These are phyloP conservation scores for Diachrysia chrysitis DNA, from an alignment of 2,888 invertebrate species.

Conservation along the genomic window DNA sequence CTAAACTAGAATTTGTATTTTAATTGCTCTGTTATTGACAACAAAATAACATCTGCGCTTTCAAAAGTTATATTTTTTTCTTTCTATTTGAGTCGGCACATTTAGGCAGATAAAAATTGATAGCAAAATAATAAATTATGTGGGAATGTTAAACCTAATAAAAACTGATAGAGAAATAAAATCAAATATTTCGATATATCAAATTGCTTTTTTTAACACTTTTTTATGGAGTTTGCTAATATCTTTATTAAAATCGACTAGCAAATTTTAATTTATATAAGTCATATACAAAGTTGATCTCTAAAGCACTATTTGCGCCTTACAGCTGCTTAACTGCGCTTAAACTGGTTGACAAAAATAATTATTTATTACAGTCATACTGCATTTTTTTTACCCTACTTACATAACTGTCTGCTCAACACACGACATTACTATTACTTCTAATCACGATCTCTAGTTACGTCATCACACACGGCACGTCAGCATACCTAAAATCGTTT, in stretches of 20 bases:
- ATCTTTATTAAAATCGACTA: neutral
- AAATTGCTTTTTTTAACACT: slow-evolving; percentile 2
- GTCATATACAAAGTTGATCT: neutral
- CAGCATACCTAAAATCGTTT: slow-evolving; percentile 74
- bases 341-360: slow-evolving; percentile 6
- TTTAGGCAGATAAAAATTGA: slow-evolving; percentile 1
- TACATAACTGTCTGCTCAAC: slow-evolving; percentile 30
- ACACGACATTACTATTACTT: slow-evolving; percentile 50
- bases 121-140: neutral
- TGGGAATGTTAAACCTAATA: slow-evolving; percentile 8
- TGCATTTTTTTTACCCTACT: slow-evolving; percentile 41
- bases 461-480: slow-evolving; percentile 71
- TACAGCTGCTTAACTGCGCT: neutral
- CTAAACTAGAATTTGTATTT: slow-evolving; percentile 24
- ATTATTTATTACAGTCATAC: slow-evolving; percentile 30
- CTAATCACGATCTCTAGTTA: slow-evolving; percentile 62
- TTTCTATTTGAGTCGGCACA: neutral
- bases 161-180: slow-evolving; percentile 30
- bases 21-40: slow-evolving; percentile 22
- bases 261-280: slow-evolving; percentile 1
- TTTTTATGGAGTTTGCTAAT: neutral
- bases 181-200: neutral
- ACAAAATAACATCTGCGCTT: neutral
- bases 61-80: no score
- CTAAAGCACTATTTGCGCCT: no score